These are phyloP conservation scores for Lasioglossum baleicum DNA, from an alignment of 1,140 invertebrate genomes.

Conservation along the genomic window DNA sequence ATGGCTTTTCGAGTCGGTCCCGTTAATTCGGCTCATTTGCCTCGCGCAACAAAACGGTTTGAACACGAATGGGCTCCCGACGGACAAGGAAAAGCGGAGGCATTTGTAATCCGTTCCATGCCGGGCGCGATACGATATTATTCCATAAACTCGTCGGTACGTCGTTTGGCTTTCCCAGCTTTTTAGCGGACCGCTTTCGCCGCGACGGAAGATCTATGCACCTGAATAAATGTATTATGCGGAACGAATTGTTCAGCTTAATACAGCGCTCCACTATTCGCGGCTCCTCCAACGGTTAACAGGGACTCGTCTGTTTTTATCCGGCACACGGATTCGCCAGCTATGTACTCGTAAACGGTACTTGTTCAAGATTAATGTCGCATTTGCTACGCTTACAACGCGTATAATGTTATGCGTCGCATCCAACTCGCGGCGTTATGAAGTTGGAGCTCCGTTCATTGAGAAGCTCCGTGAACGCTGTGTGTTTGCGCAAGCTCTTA, in stretches of 20 bases:
- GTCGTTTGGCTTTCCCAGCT: conserved; percentile 2
- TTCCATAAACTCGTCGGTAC: conserved; percentile 7
- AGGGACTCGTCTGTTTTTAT: conserved; percentile 9
- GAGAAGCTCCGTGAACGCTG: neutral
- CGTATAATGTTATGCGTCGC: conserved; percentile 20
- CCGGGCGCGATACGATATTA: conserved; percentile 22
- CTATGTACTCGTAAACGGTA: neutral
- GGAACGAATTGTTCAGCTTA: conserved; percentile 16
- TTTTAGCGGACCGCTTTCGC: neutral
- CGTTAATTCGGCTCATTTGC: conserved; percentile 20
- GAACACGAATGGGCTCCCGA: neutral
- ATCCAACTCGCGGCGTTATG: conserved; percentile 3
- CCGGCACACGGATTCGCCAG: too few species aligned
- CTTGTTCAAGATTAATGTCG: conserved; percentile 29
- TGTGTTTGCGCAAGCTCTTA: neutral
- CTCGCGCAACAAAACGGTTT: conserved; percentile 3
- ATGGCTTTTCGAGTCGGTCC: conserved; percentile 8
- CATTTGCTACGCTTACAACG: conserved; percentile 19
- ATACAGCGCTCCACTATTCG: conserved; percentile 9
- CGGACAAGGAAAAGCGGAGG: conserved; percentile 6
- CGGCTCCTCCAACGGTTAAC: conserved; percentile 3
- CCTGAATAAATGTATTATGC: neutral
- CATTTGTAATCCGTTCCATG: conserved; percentile 26
- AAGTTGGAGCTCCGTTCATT: neutral
- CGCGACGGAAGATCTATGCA: conserved; percentile 13